Percentiles rank a stretch among this genome's conserved stretches.
phyloP scores from a whole-genome alignment of 1,140 invertebrate species.

The Diabrotica undecimpunctata region DNA sequence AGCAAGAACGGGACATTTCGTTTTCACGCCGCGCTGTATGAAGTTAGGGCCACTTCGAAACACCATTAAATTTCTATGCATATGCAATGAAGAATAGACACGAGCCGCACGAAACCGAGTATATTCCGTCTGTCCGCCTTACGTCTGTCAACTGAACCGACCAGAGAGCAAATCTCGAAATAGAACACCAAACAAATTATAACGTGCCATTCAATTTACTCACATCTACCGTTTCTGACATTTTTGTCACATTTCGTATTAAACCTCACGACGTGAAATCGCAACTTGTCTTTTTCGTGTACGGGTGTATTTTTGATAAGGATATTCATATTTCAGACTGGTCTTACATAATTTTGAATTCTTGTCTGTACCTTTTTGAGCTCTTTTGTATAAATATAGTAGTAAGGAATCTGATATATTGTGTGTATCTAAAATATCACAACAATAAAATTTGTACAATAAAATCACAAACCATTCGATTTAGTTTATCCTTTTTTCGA shows the following conservation, averaged over 20 bases:
- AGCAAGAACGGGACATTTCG: too few relatives aligned
- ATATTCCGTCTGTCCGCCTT: constrained; percentile 1
- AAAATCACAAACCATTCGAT: too few relatives aligned
- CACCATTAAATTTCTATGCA: constrained; percentile 46
- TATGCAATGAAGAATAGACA: constrained; percentile 42
- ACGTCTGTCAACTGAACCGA: constrained; percentile 5
- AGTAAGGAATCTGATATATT: too few relatives aligned
- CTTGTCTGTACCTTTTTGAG: too few relatives aligned
- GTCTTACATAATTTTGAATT: too few relatives aligned
- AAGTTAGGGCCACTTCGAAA: constrained; percentile 43
- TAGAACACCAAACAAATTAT: constrained; percentile 23
- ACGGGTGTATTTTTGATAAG: background rate
- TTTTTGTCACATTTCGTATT: constrained; percentile 17
- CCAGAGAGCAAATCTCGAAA: constrained; percentile 21
- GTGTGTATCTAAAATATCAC: too few relatives aligned
- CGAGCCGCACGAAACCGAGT: constrained; percentile 16
- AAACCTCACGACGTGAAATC: constrained; percentile 8
- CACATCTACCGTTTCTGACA: constrained; percentile 10
- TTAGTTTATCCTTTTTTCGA: too few relatives aligned
- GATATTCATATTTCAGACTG: background rate
- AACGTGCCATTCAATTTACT: constrained; percentile 21
- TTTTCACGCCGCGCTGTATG: constrained; percentile 19
- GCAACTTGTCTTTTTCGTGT: background rate
- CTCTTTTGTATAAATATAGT: too few relatives aligned
- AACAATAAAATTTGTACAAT: too few relatives aligned